phyloP scores from a whole-genome alignment of 2,888 invertebrate genomes.

The Cryptocephalus moraei region DNA sequence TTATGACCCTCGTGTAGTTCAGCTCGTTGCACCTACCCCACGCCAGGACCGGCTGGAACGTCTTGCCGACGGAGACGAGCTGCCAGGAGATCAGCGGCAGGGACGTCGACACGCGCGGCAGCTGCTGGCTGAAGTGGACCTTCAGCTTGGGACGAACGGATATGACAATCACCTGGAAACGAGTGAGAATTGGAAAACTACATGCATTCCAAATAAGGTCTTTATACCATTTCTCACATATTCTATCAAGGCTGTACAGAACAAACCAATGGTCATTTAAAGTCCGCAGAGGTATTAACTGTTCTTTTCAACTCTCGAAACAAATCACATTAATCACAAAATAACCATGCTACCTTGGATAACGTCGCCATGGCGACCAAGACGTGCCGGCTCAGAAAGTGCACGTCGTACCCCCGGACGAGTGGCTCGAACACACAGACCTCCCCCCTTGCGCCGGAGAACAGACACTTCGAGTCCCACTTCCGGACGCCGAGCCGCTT shows the following conservation, averaged over 20 bases:
- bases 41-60: constrained; percentile 70
- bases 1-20: constrained; percentile 70
- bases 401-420: constrained; percentile 37
- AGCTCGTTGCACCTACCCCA: constrained; percentile 77
- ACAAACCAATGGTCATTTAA: too few relatives aligned
- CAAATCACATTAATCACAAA: too few relatives aligned
- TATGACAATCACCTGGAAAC: constrained; percentile 59
- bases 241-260: too few relatives aligned
- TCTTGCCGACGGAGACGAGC: constrained; percentile 71
- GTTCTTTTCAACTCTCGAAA: too few relatives aligned
- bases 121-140: constrained; percentile 66
- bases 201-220: too few relatives aligned
- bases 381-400: constrained; percentile 63
- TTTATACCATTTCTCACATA: too few relatives aligned
- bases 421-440: constrained; percentile 68
- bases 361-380: constrained; percentile 90
- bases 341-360: constrained; percentile 55
- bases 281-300: too few relatives aligned
- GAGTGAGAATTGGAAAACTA: too few relatives aligned
- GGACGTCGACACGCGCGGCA: constrained; percentile 61
- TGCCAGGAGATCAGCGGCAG: constrained; percentile 92
- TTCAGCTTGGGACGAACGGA: constrained; percentile 66
- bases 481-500: constrained; percentile 79
- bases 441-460: constrained; percentile 96
- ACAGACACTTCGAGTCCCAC: constrained; percentile 85